Base-by-base conservation (phyloP, 23 tunicate genomes). In the Trididemnum clinides region DNA sequence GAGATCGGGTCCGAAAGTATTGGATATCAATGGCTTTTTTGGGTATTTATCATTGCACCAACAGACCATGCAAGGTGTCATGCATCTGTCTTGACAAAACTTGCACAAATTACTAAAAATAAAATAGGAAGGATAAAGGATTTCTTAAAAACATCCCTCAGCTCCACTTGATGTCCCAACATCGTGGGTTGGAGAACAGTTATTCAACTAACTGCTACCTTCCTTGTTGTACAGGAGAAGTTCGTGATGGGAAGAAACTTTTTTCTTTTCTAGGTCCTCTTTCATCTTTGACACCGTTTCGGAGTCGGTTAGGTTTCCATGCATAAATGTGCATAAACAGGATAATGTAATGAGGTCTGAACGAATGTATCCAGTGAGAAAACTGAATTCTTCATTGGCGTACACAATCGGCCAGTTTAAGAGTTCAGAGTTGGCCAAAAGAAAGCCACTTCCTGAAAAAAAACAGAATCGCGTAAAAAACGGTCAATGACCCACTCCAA, bases 331-430 rank as follows among this genome's bases (percentile, higher is more conserved):
- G 78, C 98, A 94, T 10, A 89, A 78, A 77, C 98, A 89, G 1
- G 98, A 87, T 28, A 49, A 77, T 27, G 86, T 87, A 85, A 89
- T 77, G 38, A 94, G 66, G 51, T 97, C 99, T 19, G 95, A 75
- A 18, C 99, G 91, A 31, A 85, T 57, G 50, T 74, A 88, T 33
- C 99, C 99, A 18, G 99, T 97, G 23, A 57, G 64, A 19, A 82
- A 59, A 50, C 95, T 88, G 81, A 97, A 97, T 5, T 88, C 93
- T 23, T 91, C 99, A 50, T 83, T 88, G 29, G 97, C 94, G 51
- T 91, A 97, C 0, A 97, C 97, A 66, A 97, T 97, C 27, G 99
- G 99, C 89, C 91, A 92, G 25, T 84, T 90, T 83, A 88, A 87
- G 27, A 94, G 71, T 38, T 87, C 90, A 15, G 98, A 95, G 57